phyloP scores from a whole-genome alignment of 2,888 invertebrate genomes.

The Caenorhabditis sp. region DNA sequence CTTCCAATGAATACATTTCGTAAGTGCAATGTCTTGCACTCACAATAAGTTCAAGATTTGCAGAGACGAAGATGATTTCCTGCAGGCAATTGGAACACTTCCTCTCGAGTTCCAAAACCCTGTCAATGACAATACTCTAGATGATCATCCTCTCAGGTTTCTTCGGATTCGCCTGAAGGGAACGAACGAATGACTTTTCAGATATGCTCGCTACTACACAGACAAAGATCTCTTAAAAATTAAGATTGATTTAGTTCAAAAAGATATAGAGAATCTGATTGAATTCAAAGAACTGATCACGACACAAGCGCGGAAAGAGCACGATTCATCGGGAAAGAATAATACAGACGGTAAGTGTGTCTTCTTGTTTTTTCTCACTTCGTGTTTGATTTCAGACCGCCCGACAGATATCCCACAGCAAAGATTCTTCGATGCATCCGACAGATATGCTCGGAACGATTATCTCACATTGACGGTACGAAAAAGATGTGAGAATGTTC shows the following conservation, averaged over 20 bases:
- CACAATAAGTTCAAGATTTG: neutral
- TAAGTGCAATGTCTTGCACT: conserved; percentile 1
- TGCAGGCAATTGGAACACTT: conserved; percentile 11
- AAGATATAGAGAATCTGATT: conserved; percentile 41
- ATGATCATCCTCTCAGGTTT: conserved; percentile 41
- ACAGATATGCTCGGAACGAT: conserved; percentile 3
- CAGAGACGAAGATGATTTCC: conserved; percentile 55
- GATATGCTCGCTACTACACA: conserved; percentile 35
- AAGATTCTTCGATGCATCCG: conserved; percentile 1
- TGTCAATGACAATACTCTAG: conserved; percentile 15
- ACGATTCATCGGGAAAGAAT: too few relatives aligned
- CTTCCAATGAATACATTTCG: conserved; percentile 37
- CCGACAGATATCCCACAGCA: conserved; percentile 18
- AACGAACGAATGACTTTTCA: too few relatives aligned
- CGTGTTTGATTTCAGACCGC: too few relatives aligned
- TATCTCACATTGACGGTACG: conserved; percentile 22
- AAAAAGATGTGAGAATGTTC: too few relatives aligned
- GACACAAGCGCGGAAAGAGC: conserved; percentile 25
- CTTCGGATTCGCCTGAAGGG: too few relatives aligned
- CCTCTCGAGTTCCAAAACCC: conserved; percentile 12
- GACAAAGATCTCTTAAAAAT: conserved; percentile 49
- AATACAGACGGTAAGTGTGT: too few relatives aligned
- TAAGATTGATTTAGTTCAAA: conserved; percentile 19
- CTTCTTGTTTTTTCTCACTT: too few relatives aligned
- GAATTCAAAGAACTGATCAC: conserved; percentile 9